A percentile compares a stretch with the other conserved stretches of the same genome.
These are phyloP conservation scores for Glaucidium brasilianum DNA, from an alignment of 2,113 vertebrate species.

Conservation along the genomic window DNA sequence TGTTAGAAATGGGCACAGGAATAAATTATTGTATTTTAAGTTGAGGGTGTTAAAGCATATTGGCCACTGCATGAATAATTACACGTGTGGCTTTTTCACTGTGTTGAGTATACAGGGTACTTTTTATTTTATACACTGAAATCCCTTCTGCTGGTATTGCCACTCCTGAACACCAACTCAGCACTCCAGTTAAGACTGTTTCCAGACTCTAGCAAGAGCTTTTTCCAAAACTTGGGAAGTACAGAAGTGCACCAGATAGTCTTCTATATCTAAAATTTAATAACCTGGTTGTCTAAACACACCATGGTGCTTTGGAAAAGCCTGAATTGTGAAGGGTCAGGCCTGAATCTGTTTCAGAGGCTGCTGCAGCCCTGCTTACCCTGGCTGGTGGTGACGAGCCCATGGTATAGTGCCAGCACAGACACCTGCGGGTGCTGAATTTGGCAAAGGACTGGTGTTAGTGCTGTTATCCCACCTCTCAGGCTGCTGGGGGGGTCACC, in stretches of 20 bases:
- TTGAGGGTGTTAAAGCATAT: background rate
- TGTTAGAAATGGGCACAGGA: rapidly evolving
- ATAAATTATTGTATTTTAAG: background rate
- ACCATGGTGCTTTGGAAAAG: background rate
- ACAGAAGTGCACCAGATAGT: rapidly evolving
- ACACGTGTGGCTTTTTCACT: rapidly evolving
- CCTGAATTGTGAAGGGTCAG: background rate
- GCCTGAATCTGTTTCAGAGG: background rate
- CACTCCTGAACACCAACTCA: background rate
- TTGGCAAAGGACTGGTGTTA: rapidly evolving
- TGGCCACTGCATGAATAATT: background rate
- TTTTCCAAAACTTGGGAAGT: background rate
- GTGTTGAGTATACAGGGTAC: rapidly evolving
- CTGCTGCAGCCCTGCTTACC: rapidly evolving
- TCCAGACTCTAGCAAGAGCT: background rate
- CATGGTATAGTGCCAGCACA: rapidly evolving
- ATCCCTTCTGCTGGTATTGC: background rate
- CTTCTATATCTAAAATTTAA: background rate
- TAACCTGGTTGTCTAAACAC: background rate
- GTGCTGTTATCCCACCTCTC: background rate
- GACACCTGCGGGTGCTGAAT: background rate
- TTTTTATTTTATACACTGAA: background rate
- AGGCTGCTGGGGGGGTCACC: background rate
- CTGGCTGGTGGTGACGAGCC: background rate
- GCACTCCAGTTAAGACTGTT: background rate